Evolutionary conservation across 2,888 invertebrate genomes (phyloP).

Genomic region (Heliconius sara): DNA sequence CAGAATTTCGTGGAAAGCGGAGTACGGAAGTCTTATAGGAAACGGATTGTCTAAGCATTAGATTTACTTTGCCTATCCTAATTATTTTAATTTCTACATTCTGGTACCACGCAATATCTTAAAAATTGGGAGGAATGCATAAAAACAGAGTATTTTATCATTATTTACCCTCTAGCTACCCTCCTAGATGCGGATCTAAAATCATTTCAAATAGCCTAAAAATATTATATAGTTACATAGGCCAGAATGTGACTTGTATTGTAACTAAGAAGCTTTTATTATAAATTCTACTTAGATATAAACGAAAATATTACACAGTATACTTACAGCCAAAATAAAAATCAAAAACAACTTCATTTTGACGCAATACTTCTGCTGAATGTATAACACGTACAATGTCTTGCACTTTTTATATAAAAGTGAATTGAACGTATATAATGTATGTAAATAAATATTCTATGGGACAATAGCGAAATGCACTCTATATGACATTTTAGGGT

Average conservation of each 20-base stretch:
- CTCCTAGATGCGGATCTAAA: no score
- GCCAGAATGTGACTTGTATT: not conserved
- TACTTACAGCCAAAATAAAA: not conserved
- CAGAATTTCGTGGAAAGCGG: no score
- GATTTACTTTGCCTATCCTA: no score
- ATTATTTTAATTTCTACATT: not conserved
- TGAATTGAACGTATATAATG: not conserved
- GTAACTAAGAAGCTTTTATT: not conserved
- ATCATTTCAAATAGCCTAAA: no score
- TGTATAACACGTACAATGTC: not conserved
- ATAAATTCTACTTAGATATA: not conserved
- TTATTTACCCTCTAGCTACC: no score
- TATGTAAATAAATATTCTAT: slow-evolving; percentile 3
- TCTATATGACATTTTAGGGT: not conserved
- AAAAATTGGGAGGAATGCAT: not conserved
- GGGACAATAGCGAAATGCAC: not conserved
- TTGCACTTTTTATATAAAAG: slow-evolving; percentile 9
- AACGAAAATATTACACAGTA: not conserved
- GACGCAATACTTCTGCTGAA: not conserved
- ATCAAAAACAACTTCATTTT: slow-evolving; percentile 12
- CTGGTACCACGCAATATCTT: not conserved
- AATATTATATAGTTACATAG: not conserved
- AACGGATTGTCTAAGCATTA: no score
- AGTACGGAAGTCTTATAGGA: no score
- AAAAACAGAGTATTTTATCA: no score